Conservation (phyloP, 64 coral and sea anemone species). For the Actinia equina region DNA sequence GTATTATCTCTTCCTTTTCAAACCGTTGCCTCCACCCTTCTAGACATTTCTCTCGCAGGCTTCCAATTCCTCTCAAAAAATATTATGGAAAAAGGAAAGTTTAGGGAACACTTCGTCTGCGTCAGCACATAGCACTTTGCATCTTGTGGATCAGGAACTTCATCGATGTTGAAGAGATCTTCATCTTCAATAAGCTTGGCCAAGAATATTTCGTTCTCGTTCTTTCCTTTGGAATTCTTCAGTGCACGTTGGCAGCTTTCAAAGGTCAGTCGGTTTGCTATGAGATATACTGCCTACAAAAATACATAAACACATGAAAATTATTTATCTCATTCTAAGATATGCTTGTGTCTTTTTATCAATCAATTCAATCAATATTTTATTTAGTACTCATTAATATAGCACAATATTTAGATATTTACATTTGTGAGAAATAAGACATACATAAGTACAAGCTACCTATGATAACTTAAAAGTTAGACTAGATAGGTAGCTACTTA, state of each 20-base stretch:
- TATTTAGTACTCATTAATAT: too few species aligned
- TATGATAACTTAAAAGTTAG: too few species aligned
- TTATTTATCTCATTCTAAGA: too few species aligned
- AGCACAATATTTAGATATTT: too few species aligned
- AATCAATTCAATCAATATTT: too few species aligned
- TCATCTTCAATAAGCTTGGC: conserved; percentile 1
- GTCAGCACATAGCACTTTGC: conserved; percentile 29
- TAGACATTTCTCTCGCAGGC: not conserved
- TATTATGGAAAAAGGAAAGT: conserved; percentile 8
- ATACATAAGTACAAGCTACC: too few species aligned
- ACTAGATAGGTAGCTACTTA: too few species aligned
- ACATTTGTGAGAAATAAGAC: too few species aligned
- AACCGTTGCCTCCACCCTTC: not conserved
- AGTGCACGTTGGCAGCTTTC: conserved; percentile 17
- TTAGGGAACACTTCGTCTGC: not conserved
- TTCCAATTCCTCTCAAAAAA: not conserved
- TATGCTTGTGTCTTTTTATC: too few species aligned
- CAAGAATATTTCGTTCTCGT: not conserved
- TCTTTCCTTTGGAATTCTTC: not conserved
- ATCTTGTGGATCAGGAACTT: conserved; percentile 59
- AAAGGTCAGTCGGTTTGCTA: conserved; percentile 68
- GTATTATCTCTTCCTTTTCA: not conserved
- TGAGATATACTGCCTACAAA: conserved; percentile 45
- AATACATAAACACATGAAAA: not conserved
- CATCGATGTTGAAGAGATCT: conserved; percentile 55